Conservation (phyloP, 2,113 vertebrate genomes). For the Charina bottae region DNA sequence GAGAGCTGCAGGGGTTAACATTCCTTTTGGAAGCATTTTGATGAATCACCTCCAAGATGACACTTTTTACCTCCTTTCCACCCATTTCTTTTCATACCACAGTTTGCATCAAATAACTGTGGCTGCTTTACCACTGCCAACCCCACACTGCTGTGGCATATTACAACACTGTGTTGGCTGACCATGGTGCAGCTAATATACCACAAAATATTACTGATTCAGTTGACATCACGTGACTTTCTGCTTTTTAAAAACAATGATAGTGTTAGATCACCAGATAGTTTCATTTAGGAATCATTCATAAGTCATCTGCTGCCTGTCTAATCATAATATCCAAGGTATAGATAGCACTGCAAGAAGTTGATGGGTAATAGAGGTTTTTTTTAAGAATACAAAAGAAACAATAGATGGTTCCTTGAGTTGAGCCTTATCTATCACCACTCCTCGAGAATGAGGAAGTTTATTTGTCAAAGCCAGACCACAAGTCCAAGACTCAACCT, state of each 20-base stretch:
- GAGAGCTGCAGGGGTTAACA: neutral
- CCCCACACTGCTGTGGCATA: neutral
- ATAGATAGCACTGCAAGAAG: neutral
- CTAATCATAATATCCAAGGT: neutral
- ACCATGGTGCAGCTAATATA: neutral
- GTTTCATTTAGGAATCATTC: neutral
- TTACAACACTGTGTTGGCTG: neutral
- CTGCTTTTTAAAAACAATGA: neutral
- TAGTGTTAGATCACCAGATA: fast-evolving
- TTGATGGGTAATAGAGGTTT: neutral
- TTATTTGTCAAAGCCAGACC: slow-evolving; percentile 33
- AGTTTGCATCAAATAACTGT: neutral
- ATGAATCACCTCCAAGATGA: neutral
- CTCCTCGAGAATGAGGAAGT: slow-evolving; percentile 44
- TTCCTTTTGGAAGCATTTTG: neutral
- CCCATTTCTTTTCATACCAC: neutral
- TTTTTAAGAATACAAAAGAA: neutral
- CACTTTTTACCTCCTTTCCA: neutral
- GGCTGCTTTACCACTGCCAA: neutral
- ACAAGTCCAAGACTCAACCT: slow-evolving; percentile 18
- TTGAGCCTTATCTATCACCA: slow-evolving; percentile 36
- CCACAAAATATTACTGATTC: slow-evolving; percentile 9
- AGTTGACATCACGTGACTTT: neutral
- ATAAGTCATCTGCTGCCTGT: neutral
- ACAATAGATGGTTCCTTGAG: slow-evolving; percentile 16